These are phyloP conservation scores for Periophthalmodon schlosseri DNA, from an alignment of 2,113 vertebrate genomes.

Conservation along the genomic window DNA sequence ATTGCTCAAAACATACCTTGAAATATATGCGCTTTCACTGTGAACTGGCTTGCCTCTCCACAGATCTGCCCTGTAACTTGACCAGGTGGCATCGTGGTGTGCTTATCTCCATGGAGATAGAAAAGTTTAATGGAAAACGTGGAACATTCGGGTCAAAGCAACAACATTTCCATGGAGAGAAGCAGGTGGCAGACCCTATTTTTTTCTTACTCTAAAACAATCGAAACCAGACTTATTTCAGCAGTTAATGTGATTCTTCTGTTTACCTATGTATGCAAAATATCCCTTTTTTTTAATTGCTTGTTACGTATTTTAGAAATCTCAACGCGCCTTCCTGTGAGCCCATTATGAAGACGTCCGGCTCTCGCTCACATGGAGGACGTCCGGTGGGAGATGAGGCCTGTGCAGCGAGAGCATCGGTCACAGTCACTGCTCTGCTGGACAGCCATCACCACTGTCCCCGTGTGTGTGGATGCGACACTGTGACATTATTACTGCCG, in stretches of 20 bases:
- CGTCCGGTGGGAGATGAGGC: conserved; percentile 51
- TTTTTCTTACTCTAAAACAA: too few species aligned
- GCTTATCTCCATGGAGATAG: too few species aligned
- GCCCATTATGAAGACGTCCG: conserved; percentile 31
- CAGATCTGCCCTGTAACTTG: too few species aligned
- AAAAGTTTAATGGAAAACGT: too few species aligned
- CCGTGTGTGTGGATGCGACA: conserved; percentile 1
- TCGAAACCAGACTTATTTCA: too few species aligned
- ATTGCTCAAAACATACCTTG: too few species aligned
- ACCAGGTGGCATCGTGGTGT: too few species aligned
- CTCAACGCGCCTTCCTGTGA: not conserved
- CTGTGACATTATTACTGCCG: conserved; percentile 48
- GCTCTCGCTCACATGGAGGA: conserved; percentile 36
- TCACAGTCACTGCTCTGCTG: conserved; percentile 54
- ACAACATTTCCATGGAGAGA: too few species aligned
- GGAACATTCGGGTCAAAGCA: too few species aligned
- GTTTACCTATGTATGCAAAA: not conserved
- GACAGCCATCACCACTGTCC: conserved; percentile 33
- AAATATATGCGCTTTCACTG: too few species aligned
- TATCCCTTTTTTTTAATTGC: not conserved
- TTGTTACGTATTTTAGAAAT: not conserved
- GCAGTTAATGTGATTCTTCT: not conserved
- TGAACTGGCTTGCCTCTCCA: too few species aligned
- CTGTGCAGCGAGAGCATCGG: conserved; percentile 46
- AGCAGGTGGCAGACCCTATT: too few species aligned